These are phyloP conservation scores for Frankliniella fusca DNA, from an alignment of 2,888 invertebrate species.

Conservation along the genomic window DNA sequence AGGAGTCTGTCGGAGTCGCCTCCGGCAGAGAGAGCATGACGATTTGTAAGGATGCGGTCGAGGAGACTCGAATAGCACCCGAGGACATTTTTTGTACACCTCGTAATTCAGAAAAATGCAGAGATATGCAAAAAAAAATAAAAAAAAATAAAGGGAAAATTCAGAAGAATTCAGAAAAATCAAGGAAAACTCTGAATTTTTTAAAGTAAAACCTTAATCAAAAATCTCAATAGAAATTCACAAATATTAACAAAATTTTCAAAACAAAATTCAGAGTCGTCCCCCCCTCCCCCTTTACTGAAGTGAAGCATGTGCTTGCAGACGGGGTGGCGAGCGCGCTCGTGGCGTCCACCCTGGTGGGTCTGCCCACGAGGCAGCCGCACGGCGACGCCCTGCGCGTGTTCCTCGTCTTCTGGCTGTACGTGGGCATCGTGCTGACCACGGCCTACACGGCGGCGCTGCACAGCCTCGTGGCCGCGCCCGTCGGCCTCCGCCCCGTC, in stretches of 20 bases:
- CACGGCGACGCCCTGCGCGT: background rate
- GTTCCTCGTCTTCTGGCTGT: background rate
- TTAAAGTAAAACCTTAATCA: too few relatives aligned
- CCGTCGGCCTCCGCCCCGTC: background rate
- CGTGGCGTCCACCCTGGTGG: background rate
- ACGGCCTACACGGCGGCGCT: background rate
- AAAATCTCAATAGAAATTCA: too few relatives aligned
- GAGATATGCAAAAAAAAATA: too few relatives aligned
- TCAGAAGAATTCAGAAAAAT: too few relatives aligned
- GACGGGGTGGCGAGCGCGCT: background rate
- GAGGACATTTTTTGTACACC: too few relatives aligned
- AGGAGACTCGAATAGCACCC: background rate
- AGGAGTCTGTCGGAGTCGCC: background rate
- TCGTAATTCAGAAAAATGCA: too few relatives aligned
- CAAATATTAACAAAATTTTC: too few relatives aligned
- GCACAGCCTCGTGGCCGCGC: background rate
- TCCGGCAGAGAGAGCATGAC: background rate
- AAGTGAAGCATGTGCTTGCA: background rate
- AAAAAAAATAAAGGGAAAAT: too few relatives aligned
- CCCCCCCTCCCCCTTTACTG: too few relatives aligned
- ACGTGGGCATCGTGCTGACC: background rate
- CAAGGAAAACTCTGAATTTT: too few relatives aligned
- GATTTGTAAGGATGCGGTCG: background rate
- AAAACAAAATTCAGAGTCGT: too few relatives aligned
- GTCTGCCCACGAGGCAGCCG: background rate